These are phyloP conservation scores for Megamerina dolium DNA, from an alignment of 2,888 invertebrate genomes.

Conservation along the genomic window DNA sequence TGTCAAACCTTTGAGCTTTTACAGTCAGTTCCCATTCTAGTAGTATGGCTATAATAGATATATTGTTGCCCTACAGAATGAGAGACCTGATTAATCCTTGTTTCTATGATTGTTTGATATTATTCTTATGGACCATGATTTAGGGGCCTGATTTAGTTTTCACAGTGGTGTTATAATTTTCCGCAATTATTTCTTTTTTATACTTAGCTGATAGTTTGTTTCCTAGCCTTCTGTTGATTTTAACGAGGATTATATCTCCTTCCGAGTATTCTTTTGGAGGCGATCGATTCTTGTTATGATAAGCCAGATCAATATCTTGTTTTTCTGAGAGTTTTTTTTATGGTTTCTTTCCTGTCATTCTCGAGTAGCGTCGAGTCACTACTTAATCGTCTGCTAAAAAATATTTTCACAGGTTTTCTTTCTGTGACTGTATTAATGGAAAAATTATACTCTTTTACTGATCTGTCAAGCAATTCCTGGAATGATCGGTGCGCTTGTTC, in stretches of 20 bases:
- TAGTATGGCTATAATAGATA: too few species aligned
- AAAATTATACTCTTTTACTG: not conserved
- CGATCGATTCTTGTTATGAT: not conserved
- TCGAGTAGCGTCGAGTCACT: not conserved
- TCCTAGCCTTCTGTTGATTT: not conserved
- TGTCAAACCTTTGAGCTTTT: too few species aligned
- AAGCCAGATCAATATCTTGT: not conserved
- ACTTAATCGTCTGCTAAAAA: not conserved
- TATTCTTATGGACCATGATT: too few species aligned
- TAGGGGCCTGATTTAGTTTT: too few species aligned
- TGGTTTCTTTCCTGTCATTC: not conserved
- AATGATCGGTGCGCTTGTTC: not conserved
- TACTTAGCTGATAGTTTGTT: not conserved
- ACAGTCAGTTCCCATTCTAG: too few species aligned
- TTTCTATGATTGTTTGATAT: too few species aligned
- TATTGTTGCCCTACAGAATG: too few species aligned
- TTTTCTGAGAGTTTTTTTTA: slow-evolving; percentile 1
- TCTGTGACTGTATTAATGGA: not conserved
- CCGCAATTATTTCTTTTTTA: not conserved
- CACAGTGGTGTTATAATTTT: too few species aligned
- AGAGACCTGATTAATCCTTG: too few species aligned
- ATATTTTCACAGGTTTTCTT: not conserved
- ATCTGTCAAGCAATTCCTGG: not conserved
- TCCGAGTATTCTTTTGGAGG: not conserved
- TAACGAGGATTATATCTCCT: not conserved